phyloP scores from a whole-genome alignment of 2,797 vertebrate genomes.

The Darevskia nairensis region DNA sequence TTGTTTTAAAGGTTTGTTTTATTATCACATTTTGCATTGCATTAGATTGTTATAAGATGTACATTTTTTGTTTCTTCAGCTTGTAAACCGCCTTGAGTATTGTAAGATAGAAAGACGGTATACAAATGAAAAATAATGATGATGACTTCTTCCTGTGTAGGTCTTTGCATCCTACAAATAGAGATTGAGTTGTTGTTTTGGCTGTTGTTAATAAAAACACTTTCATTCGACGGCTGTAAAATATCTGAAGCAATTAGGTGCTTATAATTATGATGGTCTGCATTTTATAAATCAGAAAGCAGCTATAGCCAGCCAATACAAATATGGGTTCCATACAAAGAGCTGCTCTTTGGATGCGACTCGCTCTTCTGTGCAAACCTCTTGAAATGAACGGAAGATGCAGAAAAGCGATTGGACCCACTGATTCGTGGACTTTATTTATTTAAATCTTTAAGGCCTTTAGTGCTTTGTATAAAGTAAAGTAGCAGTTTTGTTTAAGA shows the following conservation, averaged over 20 bases:
- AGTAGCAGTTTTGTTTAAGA: neutral
- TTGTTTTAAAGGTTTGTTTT: no score
- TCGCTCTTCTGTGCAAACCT: neutral
- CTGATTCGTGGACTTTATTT: neutral
- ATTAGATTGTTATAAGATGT: no score
- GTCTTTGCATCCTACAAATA: neutral
- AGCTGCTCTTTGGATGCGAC: neutral
- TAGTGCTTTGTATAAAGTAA: neutral
- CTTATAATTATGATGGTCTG: neutral
- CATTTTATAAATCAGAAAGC: neutral
- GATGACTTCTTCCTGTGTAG: neutral
- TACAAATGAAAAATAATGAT: no score
- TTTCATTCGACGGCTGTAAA: neutral
- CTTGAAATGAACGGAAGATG: neutral
- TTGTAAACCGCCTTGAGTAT: no score
- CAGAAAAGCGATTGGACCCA: neutral
- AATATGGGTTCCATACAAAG: neutral
- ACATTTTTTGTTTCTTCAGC: no score
- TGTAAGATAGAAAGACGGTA: no score
- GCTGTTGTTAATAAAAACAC: neutral
- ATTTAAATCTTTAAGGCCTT: neutral
- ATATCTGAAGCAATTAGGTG: neutral
- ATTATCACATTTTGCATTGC: no score
- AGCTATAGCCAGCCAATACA: neutral
- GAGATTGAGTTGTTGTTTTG: neutral